A percentile compares a stretch with the other conserved stretches of the same genome.
These are phyloP conservation scores for Scolopax bukidnonensis DNA, from an alignment of 2,797 vertebrate genomes.

Conservation along the genomic window DNA sequence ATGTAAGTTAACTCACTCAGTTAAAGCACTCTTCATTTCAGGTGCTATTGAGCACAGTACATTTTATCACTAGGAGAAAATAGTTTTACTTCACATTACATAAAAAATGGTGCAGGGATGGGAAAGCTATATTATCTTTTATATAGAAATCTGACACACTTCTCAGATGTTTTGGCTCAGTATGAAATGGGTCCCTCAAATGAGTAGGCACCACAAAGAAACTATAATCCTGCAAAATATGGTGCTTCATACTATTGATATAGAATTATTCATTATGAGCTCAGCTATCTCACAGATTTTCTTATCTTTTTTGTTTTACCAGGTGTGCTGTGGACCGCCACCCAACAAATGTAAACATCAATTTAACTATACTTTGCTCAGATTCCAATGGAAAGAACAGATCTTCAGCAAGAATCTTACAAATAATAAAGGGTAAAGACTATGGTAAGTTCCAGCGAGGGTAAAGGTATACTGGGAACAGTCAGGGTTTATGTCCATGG, in stretches of 20 bases:
- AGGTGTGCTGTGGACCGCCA: constrained; percentile 95
- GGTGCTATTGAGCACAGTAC: not conserved
- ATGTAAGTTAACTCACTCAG: not conserved
- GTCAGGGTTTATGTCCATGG: not conserved
- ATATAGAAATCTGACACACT: not conserved
- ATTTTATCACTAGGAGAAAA: not conserved
- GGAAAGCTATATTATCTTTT: not conserved
- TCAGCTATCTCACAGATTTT: not conserved
- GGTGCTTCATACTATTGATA: not conserved
- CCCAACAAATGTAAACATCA: constrained; percentile 87
- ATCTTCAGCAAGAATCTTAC: constrained; percentile 92
- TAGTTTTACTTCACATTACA: not conserved
- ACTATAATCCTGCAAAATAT: not conserved
- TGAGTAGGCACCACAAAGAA: not conserved
- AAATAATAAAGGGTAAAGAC: constrained; percentile 94
- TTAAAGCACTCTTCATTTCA: not conserved
- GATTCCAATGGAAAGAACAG: constrained; percentile 93
- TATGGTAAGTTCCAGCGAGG: constrained; percentile 87
- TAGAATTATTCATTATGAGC: not conserved
- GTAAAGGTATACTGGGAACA: not conserved
- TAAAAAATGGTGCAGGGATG: not conserved
- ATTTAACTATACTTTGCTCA: constrained; percentile 93
- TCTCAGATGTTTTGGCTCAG: not conserved
- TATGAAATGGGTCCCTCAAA: not conserved
- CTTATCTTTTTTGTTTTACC: constrained; percentile 24